Conservation (phyloP, 2,113 vertebrate species). For the Tangachromis dhanisi region DNA sequence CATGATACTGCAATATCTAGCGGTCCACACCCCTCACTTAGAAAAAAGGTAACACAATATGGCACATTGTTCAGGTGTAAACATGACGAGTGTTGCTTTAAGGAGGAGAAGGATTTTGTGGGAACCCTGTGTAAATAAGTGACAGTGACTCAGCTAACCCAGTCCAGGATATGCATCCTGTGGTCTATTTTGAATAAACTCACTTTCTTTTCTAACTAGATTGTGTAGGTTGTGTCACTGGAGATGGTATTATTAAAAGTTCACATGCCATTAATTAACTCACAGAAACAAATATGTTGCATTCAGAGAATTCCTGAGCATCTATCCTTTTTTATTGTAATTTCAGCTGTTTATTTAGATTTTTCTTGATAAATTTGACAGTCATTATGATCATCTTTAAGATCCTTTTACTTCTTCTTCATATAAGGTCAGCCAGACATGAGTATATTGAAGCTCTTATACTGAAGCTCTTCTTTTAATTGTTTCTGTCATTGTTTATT, state of each 20-base stretch:
- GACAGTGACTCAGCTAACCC: conserved; percentile 24
- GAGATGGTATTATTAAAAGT: too few relatives aligned
- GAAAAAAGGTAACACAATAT: not conserved
- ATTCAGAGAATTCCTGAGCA: not conserved
- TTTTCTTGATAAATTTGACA: not conserved
- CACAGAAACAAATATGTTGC: too few relatives aligned
- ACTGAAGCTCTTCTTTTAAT: not conserved
- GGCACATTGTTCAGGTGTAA: conserved; percentile 27
- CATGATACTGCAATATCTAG: not conserved
- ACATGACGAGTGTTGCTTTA: conserved; percentile 30
- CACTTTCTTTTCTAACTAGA: not conserved
- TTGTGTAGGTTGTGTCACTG: not conserved
- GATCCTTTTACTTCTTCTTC: not conserved
- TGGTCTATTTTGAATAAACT: not conserved
- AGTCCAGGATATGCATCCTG: conserved; percentile 66
- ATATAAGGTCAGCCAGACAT: not conserved
- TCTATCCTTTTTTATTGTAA: not conserved
- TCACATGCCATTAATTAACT: not conserved
- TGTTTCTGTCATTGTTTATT: not conserved
- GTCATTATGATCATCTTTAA: not conserved
- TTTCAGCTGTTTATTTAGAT: not conserved
- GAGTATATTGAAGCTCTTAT: not conserved
- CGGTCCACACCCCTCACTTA: not conserved
- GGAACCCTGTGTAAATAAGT: not conserved
- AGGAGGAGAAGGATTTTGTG: conserved; percentile 21